Evolutionary conservation across 2,113 vertebrate species (phyloP).

Genomic region (Natator depressus): DNA sequence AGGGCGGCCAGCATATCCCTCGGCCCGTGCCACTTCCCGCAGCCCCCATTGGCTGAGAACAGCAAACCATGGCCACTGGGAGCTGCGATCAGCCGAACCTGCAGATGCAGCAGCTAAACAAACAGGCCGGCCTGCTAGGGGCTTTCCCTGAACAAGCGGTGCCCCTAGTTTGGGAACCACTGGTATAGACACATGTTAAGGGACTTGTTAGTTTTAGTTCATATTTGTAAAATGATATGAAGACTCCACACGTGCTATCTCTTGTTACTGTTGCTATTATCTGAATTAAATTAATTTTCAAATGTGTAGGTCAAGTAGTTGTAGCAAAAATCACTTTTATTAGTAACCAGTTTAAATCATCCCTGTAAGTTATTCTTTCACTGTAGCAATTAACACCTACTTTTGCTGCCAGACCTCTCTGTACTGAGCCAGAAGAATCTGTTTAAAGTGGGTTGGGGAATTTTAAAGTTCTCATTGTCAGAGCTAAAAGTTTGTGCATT

Average conservation of each 20-base stretch:
- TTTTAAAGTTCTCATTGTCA: neutral
- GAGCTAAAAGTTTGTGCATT: neutral
- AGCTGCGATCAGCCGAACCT: no score
- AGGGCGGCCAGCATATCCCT: no score
- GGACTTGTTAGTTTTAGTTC: neutral
- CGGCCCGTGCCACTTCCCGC: no score
- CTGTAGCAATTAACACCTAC: neutral
- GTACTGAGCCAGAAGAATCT: neutral
- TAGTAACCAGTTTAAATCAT: constrained; percentile 22
- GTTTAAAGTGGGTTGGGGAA: neutral
- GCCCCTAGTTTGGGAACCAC: no score
- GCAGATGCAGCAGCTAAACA: no score
- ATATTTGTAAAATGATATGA: neutral
- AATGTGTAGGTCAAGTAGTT: no score
- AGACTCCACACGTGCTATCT: neutral
- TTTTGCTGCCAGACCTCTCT: constrained; percentile 15
- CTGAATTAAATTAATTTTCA: neutral
- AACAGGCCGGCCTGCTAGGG: no score
- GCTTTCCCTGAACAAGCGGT: no score
- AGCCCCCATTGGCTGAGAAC: no score
- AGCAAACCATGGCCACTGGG: no score
- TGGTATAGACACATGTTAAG: neutral
- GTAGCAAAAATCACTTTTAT: neutral
- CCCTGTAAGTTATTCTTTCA: neutral
- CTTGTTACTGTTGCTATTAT: neutral